Percentiles rank a stretch among this genome's conserved stretches.
These are phyloP conservation scores for Aplocera efformata DNA, from an alignment of 2,888 invertebrate genomes.

Conservation along the genomic window DNA sequence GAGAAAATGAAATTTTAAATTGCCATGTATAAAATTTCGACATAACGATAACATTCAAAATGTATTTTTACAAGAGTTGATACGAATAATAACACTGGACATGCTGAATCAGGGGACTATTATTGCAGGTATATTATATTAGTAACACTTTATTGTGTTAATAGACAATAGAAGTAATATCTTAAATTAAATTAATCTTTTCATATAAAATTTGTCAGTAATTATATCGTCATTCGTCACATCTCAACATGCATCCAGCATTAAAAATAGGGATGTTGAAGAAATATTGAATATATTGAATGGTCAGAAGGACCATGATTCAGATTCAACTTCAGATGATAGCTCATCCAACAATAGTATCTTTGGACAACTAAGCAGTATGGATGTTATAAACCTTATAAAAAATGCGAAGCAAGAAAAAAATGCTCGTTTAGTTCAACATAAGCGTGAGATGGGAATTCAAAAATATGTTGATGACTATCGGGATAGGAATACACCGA, in stretches of 20 bases:
- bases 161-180: no score
- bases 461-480: neutral
- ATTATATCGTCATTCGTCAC: conserved; percentile 2
- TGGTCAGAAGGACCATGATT: conserved; percentile 4
- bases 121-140: conserved; percentile 43
- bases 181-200: no score
- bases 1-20: conserved; percentile 64
- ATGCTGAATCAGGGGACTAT: conserved; percentile 43
- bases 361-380: conserved; percentile 22
- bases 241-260: conserved; percentile 8
- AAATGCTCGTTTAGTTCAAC: conserved; percentile 3
- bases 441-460: conserved; percentile 1
- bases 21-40: conserved; percentile 48
- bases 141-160: no score
- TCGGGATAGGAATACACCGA: conserved; percentile 1
- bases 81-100: conserved; percentile 34
- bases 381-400: conserved; percentile 32
- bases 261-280: conserved; percentile 6
- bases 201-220: conserved; percentile 1
- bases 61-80: conserved; percentile 37
- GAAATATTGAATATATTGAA: conserved; percentile 2
- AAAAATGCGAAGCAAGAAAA: conserved; percentile 22
- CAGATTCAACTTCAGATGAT: conserved; percentile 15
- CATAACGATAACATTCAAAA: conserved; percentile 38
- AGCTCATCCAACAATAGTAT: conserved; percentile 20